Evolutionary conservation across 1,140 invertebrate genomes (phyloP), one percentile per base, ranked within the genome.

Genomic region (Acromyrmex charruanus): DNA sequence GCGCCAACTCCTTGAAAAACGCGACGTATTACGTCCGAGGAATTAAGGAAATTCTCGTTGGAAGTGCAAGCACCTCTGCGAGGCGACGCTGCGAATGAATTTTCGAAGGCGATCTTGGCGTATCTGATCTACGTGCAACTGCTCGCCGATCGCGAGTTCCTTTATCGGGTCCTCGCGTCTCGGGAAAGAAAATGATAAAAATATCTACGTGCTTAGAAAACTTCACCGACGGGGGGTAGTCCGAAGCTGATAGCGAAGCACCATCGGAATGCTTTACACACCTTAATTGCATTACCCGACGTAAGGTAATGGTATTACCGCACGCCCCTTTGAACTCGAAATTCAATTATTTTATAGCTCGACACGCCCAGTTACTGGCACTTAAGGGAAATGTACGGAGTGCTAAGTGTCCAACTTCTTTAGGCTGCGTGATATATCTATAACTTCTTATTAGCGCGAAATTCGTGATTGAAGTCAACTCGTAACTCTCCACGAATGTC

Each of bases 261-360:
- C 53, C 59, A 61, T 80, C 82, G 75, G 88, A 86, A 88, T 79
- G 68, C 77, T 85, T 90, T 90, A 85, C 85, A 89, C 72, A 86
- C 77, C 81, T 90, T 90, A 91, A 92, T 92, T 92, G 90, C 90
- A 58, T 61, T 81, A 66, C 31, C 72, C 86, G 87, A 82, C 71
- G 77, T 92, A 92, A 93, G 92, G 85, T 93, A 94, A 93, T 88
- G 88, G 74, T 68, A 88, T 93, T 89, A 89, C 87, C 59, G 86
- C 92, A 89, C 77, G 81, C 75, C 72, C 92, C 93, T 94, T 94
- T 94, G 93, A 94, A 89, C 89, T 88, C 86, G 75, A 91, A 93
- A 94, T 93, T 92, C 90, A 91, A 94, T 94, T 93, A 93, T 93
- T 92, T 92, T 90, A 90, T 92, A 91, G 92, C 85, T 65, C 61